A percentile compares a stretch with the other conserved stretches of the same genome.
Evolutionary conservation across 1,140 invertebrate genomes (phyloP).

Genomic region (Caenorhabditis inopinata): DNA sequence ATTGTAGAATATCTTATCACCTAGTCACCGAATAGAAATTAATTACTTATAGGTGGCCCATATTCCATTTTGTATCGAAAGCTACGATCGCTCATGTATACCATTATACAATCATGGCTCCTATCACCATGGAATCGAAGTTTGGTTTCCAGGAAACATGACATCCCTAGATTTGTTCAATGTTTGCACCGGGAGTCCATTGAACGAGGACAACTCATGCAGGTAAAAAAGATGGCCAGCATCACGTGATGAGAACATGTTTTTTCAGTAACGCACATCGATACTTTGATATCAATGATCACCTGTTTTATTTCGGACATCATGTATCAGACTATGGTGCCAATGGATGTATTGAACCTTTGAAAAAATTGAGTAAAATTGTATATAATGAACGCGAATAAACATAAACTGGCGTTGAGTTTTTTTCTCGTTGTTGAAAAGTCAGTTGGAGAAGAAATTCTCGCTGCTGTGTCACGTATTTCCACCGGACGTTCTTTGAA

Average conservation of each 20-base stretch:
- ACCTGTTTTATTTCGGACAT: slow-evolving; percentile 48
- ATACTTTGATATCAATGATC: slow-evolving; percentile 48
- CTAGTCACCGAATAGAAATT: neutral
- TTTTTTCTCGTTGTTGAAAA: neutral
- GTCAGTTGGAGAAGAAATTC: neutral
- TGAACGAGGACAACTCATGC: slow-evolving; percentile 46
- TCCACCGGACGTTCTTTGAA: neutral
- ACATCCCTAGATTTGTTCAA: neutral
- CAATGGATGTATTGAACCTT: slow-evolving; percentile 35
- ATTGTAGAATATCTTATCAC: neutral
- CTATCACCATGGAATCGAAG: slow-evolving; percentile 49
- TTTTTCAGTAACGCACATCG: slow-evolving; percentile 21
- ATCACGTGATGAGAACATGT: neutral
- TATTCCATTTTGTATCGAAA: slow-evolving; percentile 40
- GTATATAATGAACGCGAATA: too few relatives aligned
- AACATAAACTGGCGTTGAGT: too few relatives aligned
- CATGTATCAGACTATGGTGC: slow-evolving; percentile 44
- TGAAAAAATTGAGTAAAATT: neutral
- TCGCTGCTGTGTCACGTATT: neutral
- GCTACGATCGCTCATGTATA: neutral
- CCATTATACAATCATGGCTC: slow-evolving; percentile 49
- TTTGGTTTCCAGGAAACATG: slow-evolving; percentile 46
- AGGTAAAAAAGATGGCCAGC: slow-evolving; percentile 1
- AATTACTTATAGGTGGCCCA: slow-evolving; percentile 39
- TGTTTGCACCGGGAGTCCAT: slow-evolving; percentile 42